Base-by-base conservation (phyloP, 2,888 invertebrate species). In the Nipponacmea schrenckii region DNA sequence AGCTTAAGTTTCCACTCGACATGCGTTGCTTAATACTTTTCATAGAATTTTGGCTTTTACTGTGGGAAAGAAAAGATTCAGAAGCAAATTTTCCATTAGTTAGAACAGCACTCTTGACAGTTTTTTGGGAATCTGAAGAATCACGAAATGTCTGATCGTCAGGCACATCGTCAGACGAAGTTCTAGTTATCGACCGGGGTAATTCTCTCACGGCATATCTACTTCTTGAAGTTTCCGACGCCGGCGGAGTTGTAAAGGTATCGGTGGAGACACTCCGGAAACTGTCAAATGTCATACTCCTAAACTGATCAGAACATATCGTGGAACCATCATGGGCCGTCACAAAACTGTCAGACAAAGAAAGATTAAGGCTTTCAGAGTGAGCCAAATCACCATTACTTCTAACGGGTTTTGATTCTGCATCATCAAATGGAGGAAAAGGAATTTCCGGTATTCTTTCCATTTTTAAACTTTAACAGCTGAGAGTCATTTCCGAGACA, bases 241-340 rank as follows among this genome's bases (percentile, higher is more conserved):
- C 69, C 1, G 69, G 69, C 8, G 69, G 69, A 24, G 69, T 69
- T 24, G 64, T 50, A 31, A 69, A 69, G 5, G 69, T 69, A 48
- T 69, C 69, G 15, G 69, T 69, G 10, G 69, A 69, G 14, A 69
- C 50, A 50, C 69, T 69, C 17, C 69, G 45, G 64, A 69, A 69
- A 64, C 69, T 69, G n/a, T 69, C 69, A 27, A 69, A 64, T n/a
- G 69, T 69, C 45, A 44, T 66, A 39, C 69, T 56, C 27, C 69
- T 64, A 45, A 64, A 64, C 27, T 62, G 27, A 20, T 64, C 46
- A 20, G 56, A 56, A 14, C 56, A 56, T 20, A 56, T 24, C 56
- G 56, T 56, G 20, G 56, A 56, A 56, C 56, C 56, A 56, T 56
- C 56, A 56, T 56, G 20, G n/a, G 56, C 56, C 14, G 56, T 56